Evolutionary conservation across 2,113 vertebrate species (phyloP), one percentile per base, ranked within the genome.

Genomic region (Gasterosteus aculeatus): DNA sequence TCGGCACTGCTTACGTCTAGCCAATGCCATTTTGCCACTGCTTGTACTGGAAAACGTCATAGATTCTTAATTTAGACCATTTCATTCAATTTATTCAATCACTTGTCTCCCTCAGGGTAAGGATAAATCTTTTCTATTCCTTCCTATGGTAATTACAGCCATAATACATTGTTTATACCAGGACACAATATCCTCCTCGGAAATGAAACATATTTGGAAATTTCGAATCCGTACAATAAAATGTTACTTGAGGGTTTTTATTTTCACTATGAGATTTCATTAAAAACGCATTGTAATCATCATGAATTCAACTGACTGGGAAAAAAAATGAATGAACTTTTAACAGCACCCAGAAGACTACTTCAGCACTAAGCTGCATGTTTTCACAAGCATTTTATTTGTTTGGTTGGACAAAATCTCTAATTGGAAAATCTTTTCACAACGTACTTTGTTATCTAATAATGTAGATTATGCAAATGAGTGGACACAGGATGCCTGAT

Each of bases 401-500:
- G 44, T 69, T 60, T 66, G 15, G 44, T 60, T 66, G 59, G 19
- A 51, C 2, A 73, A 58, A 74, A 61, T 61, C 18, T 44, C 29
- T 56, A 71, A 70, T 54, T 74, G 57, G 66, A 67, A 26, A 70
- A 54, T 47, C 11, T 38, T 76, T 68, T 58, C 4, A 60, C 3
- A 15, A 26, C n/a, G 44, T n/a, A 49, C 56, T 77, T 16, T 68
- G 39, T 44, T 49, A 31, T 35, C 29, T 71, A 70, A 69, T 63
- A n/a, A 46, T 72, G 65, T 16, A n/a, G 4, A 72, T 80, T 63
- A 78, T 68, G 33, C 54, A 72, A 87, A 85, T 81, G 22, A 71
- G 54, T 33, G 72, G 57, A 69, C 49, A 51, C n/a, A 6, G 35
- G 18, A 73, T 41, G 16, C 51, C 46, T 80, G 72, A 69, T 73